A percentile compares a stretch with the other conserved stretches of the same genome.
Conservation (phyloP, 2,113 vertebrate genomes). For the Sylvia atricapilla region DNA sequence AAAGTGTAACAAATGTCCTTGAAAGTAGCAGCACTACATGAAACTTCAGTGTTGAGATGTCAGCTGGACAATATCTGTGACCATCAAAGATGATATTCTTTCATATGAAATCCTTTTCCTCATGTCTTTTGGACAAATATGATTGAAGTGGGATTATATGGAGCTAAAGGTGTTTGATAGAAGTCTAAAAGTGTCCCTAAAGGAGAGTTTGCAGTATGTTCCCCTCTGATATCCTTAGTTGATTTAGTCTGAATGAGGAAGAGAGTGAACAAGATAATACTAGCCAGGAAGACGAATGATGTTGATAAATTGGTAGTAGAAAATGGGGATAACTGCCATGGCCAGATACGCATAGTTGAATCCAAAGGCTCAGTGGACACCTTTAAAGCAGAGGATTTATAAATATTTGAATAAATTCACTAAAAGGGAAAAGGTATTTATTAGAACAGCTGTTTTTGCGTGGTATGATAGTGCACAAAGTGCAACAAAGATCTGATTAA, state of each 20-base stretch:
- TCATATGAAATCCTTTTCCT: neutral
- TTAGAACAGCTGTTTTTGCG: neutral
- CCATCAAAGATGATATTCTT: neutral
- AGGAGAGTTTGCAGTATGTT: neutral
- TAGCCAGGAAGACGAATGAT: neutral
- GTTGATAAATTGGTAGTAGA: neutral
- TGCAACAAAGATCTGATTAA: neutral
- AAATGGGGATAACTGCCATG: neutral
- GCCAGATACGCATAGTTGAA: neutral
- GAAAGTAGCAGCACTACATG: neutral
- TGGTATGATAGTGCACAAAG: neutral
- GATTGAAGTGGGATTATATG: neutral
- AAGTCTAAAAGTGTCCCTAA: neutral
- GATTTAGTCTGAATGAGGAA: neutral
- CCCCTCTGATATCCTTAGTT: neutral
- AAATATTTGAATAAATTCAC: neutral
- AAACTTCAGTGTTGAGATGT: neutral
- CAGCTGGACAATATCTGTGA: neutral
- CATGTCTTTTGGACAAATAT: neutral
- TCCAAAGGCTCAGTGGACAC: neutral
- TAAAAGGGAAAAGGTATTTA: neutral
- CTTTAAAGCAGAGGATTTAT: neutral
- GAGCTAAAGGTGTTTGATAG: neutral
- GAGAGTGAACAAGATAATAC: neutral
- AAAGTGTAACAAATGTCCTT: neutral